phyloP scores from a whole-genome alignment of 2,797 vertebrate genomes.

The Spondyliosoma cantharus region DNA sequence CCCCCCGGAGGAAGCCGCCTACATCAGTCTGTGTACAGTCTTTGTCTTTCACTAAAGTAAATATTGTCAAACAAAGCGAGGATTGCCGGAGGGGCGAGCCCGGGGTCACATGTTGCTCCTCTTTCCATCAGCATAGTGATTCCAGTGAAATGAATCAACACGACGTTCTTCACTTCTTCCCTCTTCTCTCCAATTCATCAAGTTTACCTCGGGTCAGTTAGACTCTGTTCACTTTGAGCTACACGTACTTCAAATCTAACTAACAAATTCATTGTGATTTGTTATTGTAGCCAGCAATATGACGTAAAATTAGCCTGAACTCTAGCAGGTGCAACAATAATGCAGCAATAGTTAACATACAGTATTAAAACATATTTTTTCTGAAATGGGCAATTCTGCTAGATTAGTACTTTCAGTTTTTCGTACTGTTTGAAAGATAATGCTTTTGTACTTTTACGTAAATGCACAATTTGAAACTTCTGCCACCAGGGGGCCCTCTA shows the following conservation, averaged over 20 bases:
- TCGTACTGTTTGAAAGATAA: too few relatives aligned
- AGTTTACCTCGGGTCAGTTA: neutral
- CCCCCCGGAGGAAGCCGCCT: constrained; percentile 8
- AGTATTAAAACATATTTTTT: too few relatives aligned
- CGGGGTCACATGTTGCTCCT: neutral
- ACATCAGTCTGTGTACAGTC: neutral
- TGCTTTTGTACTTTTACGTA: too few relatives aligned
- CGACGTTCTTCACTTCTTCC: neutral
- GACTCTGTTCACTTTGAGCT: neutral
- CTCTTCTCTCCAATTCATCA: neutral
- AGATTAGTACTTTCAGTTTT: too few relatives aligned
- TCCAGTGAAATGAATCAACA: constrained; percentile 7
- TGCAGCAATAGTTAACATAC: neutral
- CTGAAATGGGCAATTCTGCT: too few relatives aligned
- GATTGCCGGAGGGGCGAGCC: constrained; percentile 11
- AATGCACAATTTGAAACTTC: too few relatives aligned
- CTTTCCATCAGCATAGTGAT: neutral
- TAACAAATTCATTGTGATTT: neutral
- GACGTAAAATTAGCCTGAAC: too few relatives aligned
- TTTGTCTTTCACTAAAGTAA: constrained; percentile 49
- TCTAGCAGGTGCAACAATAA: neutral
- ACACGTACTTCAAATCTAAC: too few relatives aligned
- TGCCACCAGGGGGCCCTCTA: too few relatives aligned
- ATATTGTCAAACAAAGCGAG: constrained; percentile 62
- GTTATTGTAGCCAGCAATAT: neutral